These are phyloP conservation scores for Apocheima hispidaria DNA, from an alignment of 2,888 invertebrate species.

Conservation along the genomic window DNA sequence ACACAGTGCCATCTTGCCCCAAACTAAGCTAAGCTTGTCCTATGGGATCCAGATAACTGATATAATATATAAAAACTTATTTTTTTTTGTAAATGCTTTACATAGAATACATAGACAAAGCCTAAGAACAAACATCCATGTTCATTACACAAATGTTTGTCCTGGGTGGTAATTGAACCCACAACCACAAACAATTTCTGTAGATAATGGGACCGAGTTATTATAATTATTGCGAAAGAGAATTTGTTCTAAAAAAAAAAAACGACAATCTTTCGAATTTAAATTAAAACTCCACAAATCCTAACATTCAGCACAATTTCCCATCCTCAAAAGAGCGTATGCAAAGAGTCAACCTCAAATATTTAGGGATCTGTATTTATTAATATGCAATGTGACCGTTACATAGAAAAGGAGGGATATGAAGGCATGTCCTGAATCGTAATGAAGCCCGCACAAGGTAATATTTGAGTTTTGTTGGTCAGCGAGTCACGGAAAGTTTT, in stretches of 20 bases:
- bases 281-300: not conserved
- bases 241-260: not conserved
- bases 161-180: too few relatives aligned
- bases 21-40: too few relatives aligned
- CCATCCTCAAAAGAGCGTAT: conserved; percentile 19
- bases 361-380: conserved; percentile 32
- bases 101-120: too few relatives aligned
- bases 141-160: too few relatives aligned
- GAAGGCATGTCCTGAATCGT: conserved; percentile 65
- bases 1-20: too few relatives aligned
- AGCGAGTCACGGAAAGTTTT: conserved; percentile 56
- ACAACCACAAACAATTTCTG: too few relatives aligned
- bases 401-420: conserved; percentile 40
- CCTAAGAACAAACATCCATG: too few relatives aligned
- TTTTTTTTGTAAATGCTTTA: too few relatives aligned
- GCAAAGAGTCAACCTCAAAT: conserved; percentile 34
- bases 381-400: conserved; percentile 39
- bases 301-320: conserved; percentile 1
- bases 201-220: too few relatives aligned
- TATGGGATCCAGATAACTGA: too few relatives aligned
- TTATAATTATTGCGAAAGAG: too few relatives aligned
- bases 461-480: conserved; percentile 61
- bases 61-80: too few relatives aligned
- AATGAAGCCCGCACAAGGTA: conserved; percentile 63
- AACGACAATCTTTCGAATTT: not conserved